Evolutionary conservation across 2,113 vertebrate genomes (phyloP), one percentile per base, ranked within the genome.

Genomic region (Peromyscus leucopus): DNA sequence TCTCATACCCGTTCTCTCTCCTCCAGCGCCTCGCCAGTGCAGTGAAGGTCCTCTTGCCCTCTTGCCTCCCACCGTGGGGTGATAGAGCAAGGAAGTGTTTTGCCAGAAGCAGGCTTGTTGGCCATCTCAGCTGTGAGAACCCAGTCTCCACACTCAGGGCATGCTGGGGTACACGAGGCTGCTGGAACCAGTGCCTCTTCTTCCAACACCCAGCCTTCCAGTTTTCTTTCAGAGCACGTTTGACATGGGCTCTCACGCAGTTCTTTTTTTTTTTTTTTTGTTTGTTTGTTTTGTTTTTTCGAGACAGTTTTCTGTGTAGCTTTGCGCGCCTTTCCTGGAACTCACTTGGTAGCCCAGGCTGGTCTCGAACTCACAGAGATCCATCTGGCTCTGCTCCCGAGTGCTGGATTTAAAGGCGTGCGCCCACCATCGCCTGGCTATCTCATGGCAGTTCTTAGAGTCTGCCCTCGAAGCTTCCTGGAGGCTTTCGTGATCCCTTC

Each of bases 1-100:
- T 86, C 15, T 67, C 63, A 17, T 24, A 17, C 61, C 4, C 33
- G 39, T 19, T 67, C 84, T 85, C 39, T 65, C 63, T 28, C 16
- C 63, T 31, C 17, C 82, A 28, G 42, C 2, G 9, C 61, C 84
- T 46, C 61, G 48, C 19, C 8, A 12, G 1, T 51, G 21, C 28
- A 22, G 48, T 19, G 33, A 3, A 1, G 19, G n/a, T 15, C 4
- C 3, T 9, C 42, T 63, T 5, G 31, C 51, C 36, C 3, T 9
- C 42, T 63, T 5, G 31, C 51, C 36, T 59, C 61, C 65, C 76
- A 46, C 75, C 15, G 12, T 59, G 63, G 65, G 28, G 61, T 61
- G 51, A 72, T 8, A 28, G 7, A 94, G 39, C 76, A 63, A 16
- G 78, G 31, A 61, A 75, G 12, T 7, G 36, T 33, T 55, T 75